phyloP scores from a whole-genome alignment of 2,797 vertebrate species.

The Sitta carolinensis region DNA sequence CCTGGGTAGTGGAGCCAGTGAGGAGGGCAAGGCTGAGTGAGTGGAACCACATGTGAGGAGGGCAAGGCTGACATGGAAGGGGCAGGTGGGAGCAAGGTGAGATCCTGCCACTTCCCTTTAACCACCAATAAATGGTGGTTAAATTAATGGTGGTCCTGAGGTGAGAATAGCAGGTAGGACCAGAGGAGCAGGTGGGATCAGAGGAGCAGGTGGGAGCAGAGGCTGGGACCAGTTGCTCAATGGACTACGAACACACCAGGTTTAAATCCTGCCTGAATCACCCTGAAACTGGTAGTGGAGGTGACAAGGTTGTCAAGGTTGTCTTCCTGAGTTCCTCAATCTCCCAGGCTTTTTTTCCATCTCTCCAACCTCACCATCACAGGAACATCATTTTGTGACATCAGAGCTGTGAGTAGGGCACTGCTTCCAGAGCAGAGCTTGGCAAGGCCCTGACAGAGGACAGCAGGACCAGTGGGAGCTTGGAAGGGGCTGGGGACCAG shows the following conservation, averaged over 20 bases:
- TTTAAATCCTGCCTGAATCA: background rate
- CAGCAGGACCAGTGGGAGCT: too few species aligned
- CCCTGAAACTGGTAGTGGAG: background rate
- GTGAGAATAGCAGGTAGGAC: too few species aligned
- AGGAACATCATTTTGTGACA: background rate
- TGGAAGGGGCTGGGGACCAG: background rate
- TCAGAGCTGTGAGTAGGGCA: background rate
- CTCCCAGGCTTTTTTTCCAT: background rate
- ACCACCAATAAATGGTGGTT: background rate
- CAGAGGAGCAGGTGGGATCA: background rate
- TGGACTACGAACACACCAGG: slow-evolving; percentile 7
- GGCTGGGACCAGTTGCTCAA: slow-evolving; percentile 64
- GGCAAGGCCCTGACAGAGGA: too few species aligned
- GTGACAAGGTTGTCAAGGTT: background rate
- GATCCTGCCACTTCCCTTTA: background rate
- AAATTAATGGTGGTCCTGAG: background rate
- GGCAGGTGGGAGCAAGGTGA: background rate
- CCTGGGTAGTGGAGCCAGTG: background rate
- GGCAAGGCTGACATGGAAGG: background rate
- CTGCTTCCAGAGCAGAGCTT: background rate
- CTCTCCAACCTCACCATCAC: background rate
- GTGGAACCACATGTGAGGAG: background rate
- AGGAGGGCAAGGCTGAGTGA: background rate
- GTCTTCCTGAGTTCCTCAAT: background rate
- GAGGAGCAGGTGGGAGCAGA: background rate